Evolutionary conservation across 1,140 invertebrate species (phyloP), one percentile per base, ranked within the genome.

Genomic region (Neodiprion fabricii): DNA sequence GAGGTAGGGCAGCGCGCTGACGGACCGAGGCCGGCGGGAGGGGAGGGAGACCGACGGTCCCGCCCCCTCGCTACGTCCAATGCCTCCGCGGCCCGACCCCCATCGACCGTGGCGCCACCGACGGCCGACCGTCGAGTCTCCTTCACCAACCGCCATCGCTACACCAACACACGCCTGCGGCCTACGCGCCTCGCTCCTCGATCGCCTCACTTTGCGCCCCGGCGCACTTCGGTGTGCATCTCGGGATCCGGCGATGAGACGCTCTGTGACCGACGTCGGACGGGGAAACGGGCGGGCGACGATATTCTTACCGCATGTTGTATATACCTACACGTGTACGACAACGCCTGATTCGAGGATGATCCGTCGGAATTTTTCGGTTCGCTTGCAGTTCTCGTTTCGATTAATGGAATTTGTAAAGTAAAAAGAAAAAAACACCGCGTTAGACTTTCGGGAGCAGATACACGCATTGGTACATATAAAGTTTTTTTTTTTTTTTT

Each of bases 61-160:
- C 86, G 85, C 86, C 87, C 77, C 77, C 71, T 72, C 50, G 70
- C 47, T 70, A 40, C 80, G 81, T 78, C 86, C 85, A 87, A 87
- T 86, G 78, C 77, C 53, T 14, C 72, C 40, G 47, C 28, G 66
- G 69, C 72, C 78, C 83, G 83, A 82, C 84, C 81, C 75, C 72
- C 65, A 67, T 70, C 70, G 75, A 74, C 67, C 2, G 17, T 72
- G 50, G 77, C 77, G 77, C 69, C 76, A 14, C 53, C 75, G 5
- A 23, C 77, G 79, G 73, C 75, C 11, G 28, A 1, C 11, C 10
- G 1, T 2, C 9, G 71, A 67, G 76, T 71, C 73, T 73, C 50
- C 48, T 69, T 71, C 68, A 75, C 76, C 53, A 61, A 61, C 79
- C 76, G 79, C 76, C 77, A 77, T 80, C 77, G 77, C 75, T 80